Percentiles rank a stretch among this genome's conserved stretches.
Conservation (phyloP, 2,888 invertebrate species). For the Cephus nigrinus region DNA sequence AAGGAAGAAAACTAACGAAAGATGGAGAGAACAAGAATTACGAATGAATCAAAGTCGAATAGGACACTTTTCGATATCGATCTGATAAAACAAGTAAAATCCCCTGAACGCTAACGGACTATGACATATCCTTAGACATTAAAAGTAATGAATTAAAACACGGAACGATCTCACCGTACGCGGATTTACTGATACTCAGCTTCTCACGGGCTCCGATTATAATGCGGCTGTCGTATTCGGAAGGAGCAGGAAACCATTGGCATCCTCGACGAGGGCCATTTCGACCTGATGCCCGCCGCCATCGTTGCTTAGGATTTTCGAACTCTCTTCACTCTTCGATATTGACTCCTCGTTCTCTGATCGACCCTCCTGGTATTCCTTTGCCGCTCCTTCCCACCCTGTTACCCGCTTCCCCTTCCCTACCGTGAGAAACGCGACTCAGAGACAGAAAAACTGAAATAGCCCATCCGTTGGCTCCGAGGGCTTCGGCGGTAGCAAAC, state of each 20-base stretch:
- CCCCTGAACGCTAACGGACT: conserved; percentile 27
- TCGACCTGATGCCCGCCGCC: not conserved
- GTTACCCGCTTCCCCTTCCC: not conserved
- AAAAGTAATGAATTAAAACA: conserved; percentile 26
- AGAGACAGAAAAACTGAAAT: not conserved
- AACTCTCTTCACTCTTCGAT: not conserved
- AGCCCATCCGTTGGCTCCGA: not conserved
- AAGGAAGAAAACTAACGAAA: conserved; percentile 23
- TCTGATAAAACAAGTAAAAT: conserved; percentile 31
- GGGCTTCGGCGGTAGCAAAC: not conserved
- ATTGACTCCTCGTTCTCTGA: not conserved
- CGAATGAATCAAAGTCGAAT: conserved; percentile 15
- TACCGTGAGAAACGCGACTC: not conserved
- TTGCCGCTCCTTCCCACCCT: not conserved
- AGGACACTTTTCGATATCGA: conserved; percentile 24
- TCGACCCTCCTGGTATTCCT: not conserved
- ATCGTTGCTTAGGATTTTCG: not conserved
- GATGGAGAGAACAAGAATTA: conserved; percentile 17
- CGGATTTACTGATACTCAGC: not conserved
- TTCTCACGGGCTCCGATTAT: not conserved
- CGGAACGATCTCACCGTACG: conserved; percentile 11
- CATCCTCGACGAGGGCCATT: not conserved
- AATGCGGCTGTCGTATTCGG: not conserved
- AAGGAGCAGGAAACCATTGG: not conserved
- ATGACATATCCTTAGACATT: conserved; percentile 22